Base-by-base conservation (phyloP, 2,113 vertebrate genomes). In the Chaenogobius annularis region DNA sequence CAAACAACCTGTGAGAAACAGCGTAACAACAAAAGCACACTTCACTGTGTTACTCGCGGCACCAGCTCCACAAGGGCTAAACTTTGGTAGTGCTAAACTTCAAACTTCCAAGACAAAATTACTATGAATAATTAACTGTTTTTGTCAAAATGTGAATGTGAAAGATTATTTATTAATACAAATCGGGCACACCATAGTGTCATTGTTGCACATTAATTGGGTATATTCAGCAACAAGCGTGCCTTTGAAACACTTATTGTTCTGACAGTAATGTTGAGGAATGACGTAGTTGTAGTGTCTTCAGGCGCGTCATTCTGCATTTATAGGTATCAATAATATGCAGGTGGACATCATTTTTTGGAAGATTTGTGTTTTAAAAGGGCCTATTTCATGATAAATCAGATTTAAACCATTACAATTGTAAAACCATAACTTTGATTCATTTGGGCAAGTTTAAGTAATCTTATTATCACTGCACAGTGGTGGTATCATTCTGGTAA, bases 1-100 rank as follows among this genome's bases (percentile, higher is more conserved):
- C 55, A 26, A 58, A 58, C 22, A 58, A 58, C 22, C 23, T 61
- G 58, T 61, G 58, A 61, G 35, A 61, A 31, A 61, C 35, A 35
- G 58, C 14, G 12, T 26, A 13, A 54, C 50, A 14, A 58, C 55
- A 26, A 26, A 22, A 58, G 55, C 22, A 58, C 55, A 20, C 50
- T n/a, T 54, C 7, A n/a, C 48, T 19, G 15, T 48, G 46, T 50
- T 50, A 50, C 50, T n/a, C 50, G 19, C 50, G 19, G 50, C 50
- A 7, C 20, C 10, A 13, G 17, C 58, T 35, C 13, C 23, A 35
- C 26, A 31, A 61, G 58, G 14, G 26, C 58, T 8, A 2, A 31
- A 31, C 26, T 31, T 31, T 31, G 26, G 26, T 2, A 31, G 26
- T 31, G 26, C 26, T 31, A 31, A 31, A 23, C 12, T 14, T 54